phyloP scores from a whole-genome alignment of 2,888 invertebrate genomes.

The Ommatoiulus sabulosus region DNA sequence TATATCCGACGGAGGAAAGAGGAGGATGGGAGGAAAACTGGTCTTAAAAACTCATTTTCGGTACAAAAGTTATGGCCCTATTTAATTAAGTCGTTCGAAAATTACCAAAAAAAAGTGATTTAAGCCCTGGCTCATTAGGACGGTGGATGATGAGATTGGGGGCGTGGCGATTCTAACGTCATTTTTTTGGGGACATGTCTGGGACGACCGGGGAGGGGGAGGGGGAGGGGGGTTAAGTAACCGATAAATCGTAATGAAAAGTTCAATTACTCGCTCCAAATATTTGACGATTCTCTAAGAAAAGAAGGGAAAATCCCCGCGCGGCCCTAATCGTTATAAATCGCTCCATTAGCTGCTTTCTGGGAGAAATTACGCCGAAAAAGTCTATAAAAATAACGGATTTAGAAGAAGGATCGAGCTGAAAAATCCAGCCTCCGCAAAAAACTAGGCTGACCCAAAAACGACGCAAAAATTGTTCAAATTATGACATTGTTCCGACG shows the following conservation, averaged over 20 bases:
- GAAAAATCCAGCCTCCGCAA: no score
- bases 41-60: slow-evolving; percentile 4
- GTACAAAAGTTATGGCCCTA: background rate
- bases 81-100: background rate
- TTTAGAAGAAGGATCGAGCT: no score
- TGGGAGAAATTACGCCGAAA: no score
- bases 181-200: background rate
- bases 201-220: no score
- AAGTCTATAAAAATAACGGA: no score
- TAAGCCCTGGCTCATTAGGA: background rate
- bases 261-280: slow-evolving; percentile 28
- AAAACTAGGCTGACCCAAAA: no score
- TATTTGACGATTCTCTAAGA: background rate
- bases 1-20: background rate
- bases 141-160: background rate
- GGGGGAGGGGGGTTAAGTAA: background rate
- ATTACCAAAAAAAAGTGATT: background rate
- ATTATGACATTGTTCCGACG: no score
- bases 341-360: no score
- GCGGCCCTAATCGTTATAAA: no score
- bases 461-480: no score
- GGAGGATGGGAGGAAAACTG: background rate
- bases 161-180: background rate
- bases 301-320: no score
- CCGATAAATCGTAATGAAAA: background rate